phyloP scores from a whole-genome alignment of 2,113 vertebrate genomes.

The Clinocottus analis region DNA sequence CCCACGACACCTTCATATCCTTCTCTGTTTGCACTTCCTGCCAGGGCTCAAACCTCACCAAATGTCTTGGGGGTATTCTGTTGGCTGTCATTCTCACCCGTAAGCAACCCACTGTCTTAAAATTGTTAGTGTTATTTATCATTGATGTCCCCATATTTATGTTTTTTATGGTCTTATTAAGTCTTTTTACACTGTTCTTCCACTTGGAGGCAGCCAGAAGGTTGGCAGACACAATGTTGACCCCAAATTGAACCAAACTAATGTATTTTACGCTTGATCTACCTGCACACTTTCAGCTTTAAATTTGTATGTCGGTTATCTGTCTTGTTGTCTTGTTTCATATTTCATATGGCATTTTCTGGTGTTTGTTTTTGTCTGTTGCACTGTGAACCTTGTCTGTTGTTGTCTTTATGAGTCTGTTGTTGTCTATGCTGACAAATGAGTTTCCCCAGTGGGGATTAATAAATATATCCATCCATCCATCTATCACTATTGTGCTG shows the following conservation, averaged over 20 bases:
- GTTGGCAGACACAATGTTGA: conserved; percentile 1
- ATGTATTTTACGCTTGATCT: conserved; percentile 6
- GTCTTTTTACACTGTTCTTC: conserved; percentile 8
- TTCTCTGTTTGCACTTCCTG: conserved; percentile 24
- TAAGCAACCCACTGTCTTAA: background rate
- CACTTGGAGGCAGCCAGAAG: background rate
- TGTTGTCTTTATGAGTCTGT: no score
- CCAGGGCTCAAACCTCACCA: conserved; percentile 15
- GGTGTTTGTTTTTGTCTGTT: no score
- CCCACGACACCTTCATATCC: background rate
- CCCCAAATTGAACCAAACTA: conserved; percentile 1
- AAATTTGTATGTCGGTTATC: no score
- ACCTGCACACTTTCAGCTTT: no score
- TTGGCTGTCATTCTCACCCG: background rate
- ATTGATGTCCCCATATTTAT: conserved; percentile 8
- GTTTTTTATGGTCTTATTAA: background rate
- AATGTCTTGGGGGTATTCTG: conserved; percentile 28
- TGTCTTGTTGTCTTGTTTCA: no score
- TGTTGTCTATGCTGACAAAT: no score
- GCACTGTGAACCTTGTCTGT: no score
- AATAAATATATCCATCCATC: no score
- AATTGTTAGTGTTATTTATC: conserved; percentile 35
- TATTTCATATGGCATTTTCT: no score
- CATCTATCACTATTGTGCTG: background rate
- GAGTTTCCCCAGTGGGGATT: no score